phyloP scores from a whole-genome alignment of 2,113 vertebrate genomes.

The Pangasianodon hypophthalmus region DNA sequence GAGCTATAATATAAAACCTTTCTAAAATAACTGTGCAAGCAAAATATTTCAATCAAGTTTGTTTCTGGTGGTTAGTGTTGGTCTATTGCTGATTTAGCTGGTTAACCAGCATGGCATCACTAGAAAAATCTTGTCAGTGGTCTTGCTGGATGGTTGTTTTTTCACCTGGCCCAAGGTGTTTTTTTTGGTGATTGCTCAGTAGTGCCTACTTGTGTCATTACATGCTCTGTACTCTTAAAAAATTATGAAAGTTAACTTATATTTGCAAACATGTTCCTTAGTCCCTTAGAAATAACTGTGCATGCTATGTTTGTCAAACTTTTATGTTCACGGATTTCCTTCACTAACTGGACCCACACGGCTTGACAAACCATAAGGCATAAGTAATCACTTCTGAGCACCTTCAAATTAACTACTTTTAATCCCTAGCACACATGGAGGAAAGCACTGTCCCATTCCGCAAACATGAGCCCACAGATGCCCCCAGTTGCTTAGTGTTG shows the following conservation, averaged over 20 bases:
- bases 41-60: neutral
- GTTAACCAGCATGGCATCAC: too few species aligned
- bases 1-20: neutral
- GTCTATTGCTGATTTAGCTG: too few species aligned
- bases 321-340: too few species aligned
- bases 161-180: too few species aligned
- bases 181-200: neutral
- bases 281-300: neutral
- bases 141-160: too few species aligned
- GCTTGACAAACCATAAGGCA: neutral
- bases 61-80: too few species aligned
- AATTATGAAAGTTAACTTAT: neutral
- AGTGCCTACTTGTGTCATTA: neutral
- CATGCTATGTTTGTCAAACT: too few species aligned
- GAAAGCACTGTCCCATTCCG: neutral
- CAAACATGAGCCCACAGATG: neutral
- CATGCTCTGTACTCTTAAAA: neutral
- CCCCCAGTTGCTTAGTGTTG: neutral
- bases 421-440: neutral
- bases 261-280: neutral
- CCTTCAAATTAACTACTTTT: neutral
- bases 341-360: neutral
- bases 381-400: neutral
- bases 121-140: too few species aligned
- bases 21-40: neutral